Conservation (phyloP, 2,888 invertebrate species). For the Caenorhabditis zanzibari region DNA sequence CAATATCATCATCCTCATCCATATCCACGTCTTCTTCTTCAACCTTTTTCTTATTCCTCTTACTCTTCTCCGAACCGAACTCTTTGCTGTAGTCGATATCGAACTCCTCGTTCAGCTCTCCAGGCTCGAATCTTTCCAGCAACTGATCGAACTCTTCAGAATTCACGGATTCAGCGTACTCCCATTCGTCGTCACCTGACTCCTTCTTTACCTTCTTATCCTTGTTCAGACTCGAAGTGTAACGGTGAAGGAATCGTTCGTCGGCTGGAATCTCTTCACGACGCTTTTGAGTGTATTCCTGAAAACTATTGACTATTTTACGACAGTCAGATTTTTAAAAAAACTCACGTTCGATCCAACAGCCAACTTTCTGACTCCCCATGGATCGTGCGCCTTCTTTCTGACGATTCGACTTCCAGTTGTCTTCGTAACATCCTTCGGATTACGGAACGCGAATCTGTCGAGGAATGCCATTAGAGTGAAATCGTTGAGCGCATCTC, state of each 20-base stretch:
- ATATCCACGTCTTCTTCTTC: conserved; percentile 76
- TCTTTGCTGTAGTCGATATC: conserved; percentile 88
- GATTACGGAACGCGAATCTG: conserved; percentile 95
- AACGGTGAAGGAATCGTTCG: conserved; percentile 90
- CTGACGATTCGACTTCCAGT: conserved; percentile 51
- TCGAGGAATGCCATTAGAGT: conserved; percentile 94
- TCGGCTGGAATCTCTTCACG: conserved; percentile 90
- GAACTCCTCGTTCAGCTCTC: conserved; percentile 84
- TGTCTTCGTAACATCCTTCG: conserved; percentile 84
- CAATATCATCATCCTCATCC: conserved; percentile 69
- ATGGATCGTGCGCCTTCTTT: conserved; percentile 74
- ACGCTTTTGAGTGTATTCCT: conserved; percentile 80
- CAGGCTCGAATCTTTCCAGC: conserved; percentile 85
- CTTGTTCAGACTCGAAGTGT: conserved; percentile 72
- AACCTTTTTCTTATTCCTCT: conserved; percentile 74
- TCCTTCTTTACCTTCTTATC: conserved; percentile 64
- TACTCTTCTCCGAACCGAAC: conserved; percentile 82
- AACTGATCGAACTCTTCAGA: conserved; percentile 90
- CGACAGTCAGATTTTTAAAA: too few relatives aligned
- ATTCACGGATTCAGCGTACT: conserved; percentile 88
- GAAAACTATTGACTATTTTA: conserved; percentile 29
- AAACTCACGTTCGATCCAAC: conserved; percentile 73
- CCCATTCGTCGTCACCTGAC: conserved; percentile 86
- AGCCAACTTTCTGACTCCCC: conserved; percentile 76
- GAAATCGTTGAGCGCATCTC: conserved; percentile 96